Base-by-base conservation (phyloP, 2,888 invertebrate genomes). In the Aphidoletes aphidimyza region DNA sequence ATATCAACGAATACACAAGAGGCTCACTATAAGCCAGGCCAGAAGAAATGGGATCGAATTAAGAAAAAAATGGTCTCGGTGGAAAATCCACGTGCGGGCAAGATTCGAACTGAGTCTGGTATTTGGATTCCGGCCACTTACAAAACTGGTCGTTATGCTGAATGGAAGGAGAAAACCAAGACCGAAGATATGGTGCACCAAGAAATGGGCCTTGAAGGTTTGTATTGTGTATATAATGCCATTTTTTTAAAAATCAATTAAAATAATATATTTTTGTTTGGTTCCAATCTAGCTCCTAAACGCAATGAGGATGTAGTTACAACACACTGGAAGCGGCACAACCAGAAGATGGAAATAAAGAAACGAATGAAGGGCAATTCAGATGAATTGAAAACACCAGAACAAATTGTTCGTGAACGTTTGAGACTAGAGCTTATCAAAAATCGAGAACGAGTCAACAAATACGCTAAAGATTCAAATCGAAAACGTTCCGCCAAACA, bases 81-180 rank as follows among this genome's bases (percentile, higher is more conserved):
- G 3, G 88, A 89, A 85, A 89, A 88, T 88, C 89, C 89, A 3
- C 93, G 93, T 86, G 90, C 91, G 34, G 94, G 94, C 85, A 96
- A 95, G 90, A 98, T 99, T 86, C 94, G 95, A 87, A 98, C 98
- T 0, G 99, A 99, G 91, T 97, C 97, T 86, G 99, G 98, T 26
- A 94, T 93, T 0, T 96, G 97, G 93, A 97, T 99, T 87, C 95
- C 98, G 0, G 97, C 98, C 0, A 94, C 96, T 0, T 99, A 96
- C 91, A 98, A 98, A 91, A 95, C 96, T 85, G 95, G 98, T 84
- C 92, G 95, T 37, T 98, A 97, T 90, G 93, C 93, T 86, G 93
- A 94, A 85, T 98, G 98, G 98, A 94, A 95, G 87, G 93, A 94
- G 85, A 94, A 94, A 87, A 94, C 92, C 0, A 90, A 90, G 87